These are phyloP conservation scores for Pipa parva DNA, from an alignment of 2,113 vertebrate genomes.

Conservation along the genomic window DNA sequence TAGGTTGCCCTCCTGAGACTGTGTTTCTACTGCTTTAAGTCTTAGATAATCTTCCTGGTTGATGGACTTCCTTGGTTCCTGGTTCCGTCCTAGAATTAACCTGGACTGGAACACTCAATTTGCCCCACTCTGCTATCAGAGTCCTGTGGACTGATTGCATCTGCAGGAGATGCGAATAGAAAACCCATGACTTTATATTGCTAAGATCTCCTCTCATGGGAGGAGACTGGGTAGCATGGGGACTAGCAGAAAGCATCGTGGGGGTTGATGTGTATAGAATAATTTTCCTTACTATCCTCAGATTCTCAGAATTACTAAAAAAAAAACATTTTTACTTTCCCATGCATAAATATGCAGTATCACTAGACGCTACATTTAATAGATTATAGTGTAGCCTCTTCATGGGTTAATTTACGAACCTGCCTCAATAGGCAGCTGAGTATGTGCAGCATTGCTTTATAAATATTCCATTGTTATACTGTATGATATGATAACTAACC, in stretches of 20 bases:
- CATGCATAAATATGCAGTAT: too few relatives aligned
- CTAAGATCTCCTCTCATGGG: not conserved
- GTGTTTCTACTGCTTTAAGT: not conserved
- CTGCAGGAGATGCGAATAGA: not conserved
- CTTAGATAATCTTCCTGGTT: too few relatives aligned
- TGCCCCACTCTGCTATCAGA: not conserved
- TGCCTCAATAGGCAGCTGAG: too few relatives aligned
- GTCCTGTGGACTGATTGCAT: not conserved
- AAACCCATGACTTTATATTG: conserved; percentile 22
- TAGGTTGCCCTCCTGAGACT: not conserved
- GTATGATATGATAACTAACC: too few relatives aligned
- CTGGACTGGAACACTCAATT: not conserved
- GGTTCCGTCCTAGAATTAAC: not conserved
- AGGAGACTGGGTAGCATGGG: conserved; percentile 22
- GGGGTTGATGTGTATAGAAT: conserved; percentile 19
- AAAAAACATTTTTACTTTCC: too few relatives aligned
- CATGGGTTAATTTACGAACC: too few relatives aligned
- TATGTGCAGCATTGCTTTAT: too few relatives aligned
- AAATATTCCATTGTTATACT: too few relatives aligned
- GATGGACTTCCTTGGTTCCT: not conserved
- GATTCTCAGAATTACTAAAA: too few relatives aligned
- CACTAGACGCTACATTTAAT: too few relatives aligned
- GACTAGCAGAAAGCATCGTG: not conserved
- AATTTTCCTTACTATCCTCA: too few relatives aligned
- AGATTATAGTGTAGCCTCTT: too few relatives aligned